These are phyloP conservation scores for Pygoscelis antarcticus DNA, from an alignment of 2,113 vertebrate species.

Conservation along the genomic window DNA sequence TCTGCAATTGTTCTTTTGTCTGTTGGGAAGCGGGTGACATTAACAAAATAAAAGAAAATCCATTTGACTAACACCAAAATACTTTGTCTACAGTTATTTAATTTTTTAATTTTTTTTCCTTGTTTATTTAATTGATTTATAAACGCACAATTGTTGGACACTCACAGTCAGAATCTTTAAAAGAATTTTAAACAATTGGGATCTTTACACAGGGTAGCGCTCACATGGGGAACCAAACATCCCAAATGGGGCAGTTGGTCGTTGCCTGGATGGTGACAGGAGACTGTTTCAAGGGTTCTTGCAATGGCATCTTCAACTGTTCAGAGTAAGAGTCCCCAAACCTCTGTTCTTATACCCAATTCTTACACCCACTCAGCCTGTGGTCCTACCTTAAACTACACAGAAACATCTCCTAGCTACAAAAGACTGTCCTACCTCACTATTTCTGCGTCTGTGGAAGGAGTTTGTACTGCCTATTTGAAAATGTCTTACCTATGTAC, in stretches of 20 bases:
- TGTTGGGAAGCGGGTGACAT: not conserved
- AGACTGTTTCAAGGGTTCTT: not conserved
- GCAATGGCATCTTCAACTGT: not conserved
- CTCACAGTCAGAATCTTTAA: not conserved
- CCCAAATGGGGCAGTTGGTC: not conserved
- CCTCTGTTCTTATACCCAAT: not conserved
- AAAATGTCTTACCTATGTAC: not conserved
- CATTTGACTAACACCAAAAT: not conserved
- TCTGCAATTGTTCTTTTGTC: not conserved
- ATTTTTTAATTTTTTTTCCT: not conserved
- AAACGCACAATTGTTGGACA: not conserved
- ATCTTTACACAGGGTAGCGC: not conserved
- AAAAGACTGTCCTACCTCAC: not conserved
- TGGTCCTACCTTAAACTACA: not conserved
- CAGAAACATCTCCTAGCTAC: not conserved
- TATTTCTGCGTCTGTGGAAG: not conserved
- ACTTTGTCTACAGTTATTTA: not conserved
- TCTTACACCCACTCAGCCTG: not conserved
- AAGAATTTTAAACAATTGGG: not conserved
- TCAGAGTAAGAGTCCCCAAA: not conserved
- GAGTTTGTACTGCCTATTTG: not conserved
- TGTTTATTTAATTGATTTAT: not conserved
- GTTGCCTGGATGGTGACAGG: not conserved
- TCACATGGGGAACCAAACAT: not conserved
- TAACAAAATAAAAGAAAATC: not conserved